Evolutionary conservation across 2,888 invertebrate genomes (phyloP).

Genomic region (Drosophila affinis): DNA sequence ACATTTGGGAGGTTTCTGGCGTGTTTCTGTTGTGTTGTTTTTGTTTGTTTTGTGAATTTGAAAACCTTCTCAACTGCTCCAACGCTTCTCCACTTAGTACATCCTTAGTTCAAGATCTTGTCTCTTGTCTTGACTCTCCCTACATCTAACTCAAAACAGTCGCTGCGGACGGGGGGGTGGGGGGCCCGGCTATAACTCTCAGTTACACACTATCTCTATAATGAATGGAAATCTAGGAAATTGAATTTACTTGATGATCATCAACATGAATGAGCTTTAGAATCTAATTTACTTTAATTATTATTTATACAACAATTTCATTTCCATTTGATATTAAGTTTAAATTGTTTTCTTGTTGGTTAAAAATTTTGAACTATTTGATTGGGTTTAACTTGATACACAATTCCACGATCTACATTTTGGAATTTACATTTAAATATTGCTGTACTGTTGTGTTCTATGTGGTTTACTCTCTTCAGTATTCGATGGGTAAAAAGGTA

Average conservation of each 20-base stretch:
- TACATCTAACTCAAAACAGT: slow-evolving; percentile 70
- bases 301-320: slow-evolving; percentile 70
- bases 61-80: slow-evolving; percentile 70
- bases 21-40: slow-evolving; percentile 37
- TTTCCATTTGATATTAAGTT: slow-evolving; percentile 40
- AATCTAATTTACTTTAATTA: slow-evolving; percentile 53
- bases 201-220: slow-evolving; percentile 36
- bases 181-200: slow-evolving; percentile 47
- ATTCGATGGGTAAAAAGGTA: slow-evolving; percentile 74
- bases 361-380: slow-evolving; percentile 72
- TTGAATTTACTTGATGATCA: slow-evolving; percentile 65
- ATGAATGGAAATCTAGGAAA: slow-evolving; percentile 46
- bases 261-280: slow-evolving; percentile 73
- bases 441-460: slow-evolving; percentile 18
- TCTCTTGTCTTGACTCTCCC: slow-evolving; percentile 25
- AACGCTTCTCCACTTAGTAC: slow-evolving; percentile 34
- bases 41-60: slow-evolving; percentile 32
- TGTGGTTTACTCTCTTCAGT: slow-evolving; percentile 42
- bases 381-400: slow-evolving; percentile 57
- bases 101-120: slow-evolving; percentile 45
- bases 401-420: slow-evolving; percentile 63
- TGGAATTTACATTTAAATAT: slow-evolving; percentile 16
- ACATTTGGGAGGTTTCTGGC: slow-evolving; percentile 38
- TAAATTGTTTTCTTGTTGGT: slow-evolving; percentile 52
- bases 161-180: slow-evolving; percentile 26